Percentiles rank a stretch among this genome's conserved stretches.
phyloP scores from a whole-genome alignment of 1,140 invertebrate genomes.

The Drosophila prosaltans region DNA sequence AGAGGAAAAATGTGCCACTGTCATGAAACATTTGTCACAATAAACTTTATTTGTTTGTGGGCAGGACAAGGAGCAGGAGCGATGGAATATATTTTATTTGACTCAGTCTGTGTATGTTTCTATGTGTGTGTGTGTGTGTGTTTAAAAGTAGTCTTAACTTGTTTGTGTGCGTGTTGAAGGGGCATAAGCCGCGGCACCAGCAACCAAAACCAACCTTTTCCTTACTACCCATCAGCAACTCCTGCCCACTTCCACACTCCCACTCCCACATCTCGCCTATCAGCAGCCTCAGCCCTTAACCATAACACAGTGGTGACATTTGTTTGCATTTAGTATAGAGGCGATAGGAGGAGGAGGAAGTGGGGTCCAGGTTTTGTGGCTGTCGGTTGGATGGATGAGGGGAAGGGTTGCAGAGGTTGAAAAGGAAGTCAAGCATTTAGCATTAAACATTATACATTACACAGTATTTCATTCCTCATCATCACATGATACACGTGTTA shows the following conservation, averaged over 20 bases:
- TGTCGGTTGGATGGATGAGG: background rate
- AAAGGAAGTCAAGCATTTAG: slow-evolving; percentile 65
- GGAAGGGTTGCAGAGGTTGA: background rate
- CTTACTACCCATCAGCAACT: background rate
- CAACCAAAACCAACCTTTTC: slow-evolving; percentile 10
- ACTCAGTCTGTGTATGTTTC: slow-evolving; percentile 30
- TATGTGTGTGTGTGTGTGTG: slow-evolving; percentile 32
- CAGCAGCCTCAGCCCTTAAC: background rate
- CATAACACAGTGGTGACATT: slow-evolving; percentile 57
- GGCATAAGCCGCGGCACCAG: slow-evolving; percentile 53
- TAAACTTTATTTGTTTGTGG: slow-evolving; percentile 79
- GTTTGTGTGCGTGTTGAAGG: slow-evolving; percentile 69
- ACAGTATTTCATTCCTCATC: slow-evolving; percentile 38
- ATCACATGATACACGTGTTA: slow-evolving; percentile 55
- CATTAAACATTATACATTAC: slow-evolving; percentile 60
- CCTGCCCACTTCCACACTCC: background rate
- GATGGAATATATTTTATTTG: slow-evolving; percentile 60
- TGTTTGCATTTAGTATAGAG: slow-evolving; percentile 56
- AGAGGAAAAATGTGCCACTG: slow-evolving; percentile 59
- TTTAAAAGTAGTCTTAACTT: slow-evolving; percentile 69
- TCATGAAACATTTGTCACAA: slow-evolving; percentile 82
- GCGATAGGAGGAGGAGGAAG: background rate
- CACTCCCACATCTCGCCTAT: no score
- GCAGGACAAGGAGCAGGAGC: slow-evolving; percentile 36
- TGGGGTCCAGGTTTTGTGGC: no score